Percentiles rank a stretch among this genome's conserved stretches.
Conservation (phyloP, 2,888 invertebrate species). For the Bimastos eiseni region DNA sequence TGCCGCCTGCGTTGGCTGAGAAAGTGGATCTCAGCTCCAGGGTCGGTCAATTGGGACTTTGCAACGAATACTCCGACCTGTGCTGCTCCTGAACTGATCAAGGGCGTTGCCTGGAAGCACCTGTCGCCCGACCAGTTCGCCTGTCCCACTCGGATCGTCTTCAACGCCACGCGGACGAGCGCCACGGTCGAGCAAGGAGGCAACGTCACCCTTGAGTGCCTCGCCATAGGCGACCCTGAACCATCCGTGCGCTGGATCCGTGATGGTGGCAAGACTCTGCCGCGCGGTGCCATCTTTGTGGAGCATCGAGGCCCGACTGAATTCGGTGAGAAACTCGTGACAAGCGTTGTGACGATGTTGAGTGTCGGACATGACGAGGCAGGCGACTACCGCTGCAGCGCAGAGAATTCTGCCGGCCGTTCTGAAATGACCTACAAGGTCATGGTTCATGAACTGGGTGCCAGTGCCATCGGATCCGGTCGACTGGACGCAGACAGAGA, state of each 20-base stretch:
- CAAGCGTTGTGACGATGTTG: slow-evolving; percentile 35
- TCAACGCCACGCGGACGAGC: slow-evolving; percentile 35
- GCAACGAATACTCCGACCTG: slow-evolving; percentile 41
- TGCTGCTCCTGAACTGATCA: slow-evolving; percentile 35
- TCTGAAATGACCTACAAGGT: slow-evolving; percentile 41
- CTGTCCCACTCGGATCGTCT: slow-evolving; percentile 39
- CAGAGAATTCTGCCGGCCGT: slow-evolving; percentile 39
- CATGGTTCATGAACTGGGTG: slow-evolving; percentile 25
- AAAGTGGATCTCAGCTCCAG: slow-evolving; percentile 35
- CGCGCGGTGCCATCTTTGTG: background rate
- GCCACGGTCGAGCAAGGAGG: slow-evolving; percentile 33
- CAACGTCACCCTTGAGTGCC: slow-evolving; percentile 43
- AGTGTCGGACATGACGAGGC: slow-evolving; percentile 29
- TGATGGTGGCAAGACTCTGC: slow-evolving; percentile 26
- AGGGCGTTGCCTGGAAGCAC: slow-evolving; percentile 40
- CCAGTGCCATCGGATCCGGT: background rate
- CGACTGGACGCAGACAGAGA: background rate
- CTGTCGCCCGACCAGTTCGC: slow-evolving; percentile 41
- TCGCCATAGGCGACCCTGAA: slow-evolving; percentile 41
- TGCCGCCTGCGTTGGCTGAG: slow-evolving; percentile 43
- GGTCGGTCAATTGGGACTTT: slow-evolving; percentile 42
- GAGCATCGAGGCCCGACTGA: background rate
- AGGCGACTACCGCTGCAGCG: slow-evolving; percentile 41
- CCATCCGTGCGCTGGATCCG: slow-evolving; percentile 40
- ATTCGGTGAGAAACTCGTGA: slow-evolving; percentile 15